Evolutionary conservation across 2,797 vertebrate genomes (phyloP).

Genomic region (Neosalanx taihuensis): DNA sequence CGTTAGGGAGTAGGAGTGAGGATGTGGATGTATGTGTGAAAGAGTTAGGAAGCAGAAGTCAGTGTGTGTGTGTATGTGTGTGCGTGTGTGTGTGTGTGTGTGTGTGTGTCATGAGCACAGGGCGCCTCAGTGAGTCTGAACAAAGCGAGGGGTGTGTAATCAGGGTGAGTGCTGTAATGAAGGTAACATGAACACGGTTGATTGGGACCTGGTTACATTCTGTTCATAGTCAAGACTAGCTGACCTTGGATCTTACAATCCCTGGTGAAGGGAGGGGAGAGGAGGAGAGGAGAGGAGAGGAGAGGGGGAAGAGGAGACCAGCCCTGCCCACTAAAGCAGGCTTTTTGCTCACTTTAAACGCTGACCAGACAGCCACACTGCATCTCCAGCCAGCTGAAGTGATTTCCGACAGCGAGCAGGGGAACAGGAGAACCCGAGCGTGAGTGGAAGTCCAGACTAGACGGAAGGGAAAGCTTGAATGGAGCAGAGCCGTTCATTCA

Average conservation of each 20-base stretch:
- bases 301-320: background rate
- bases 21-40: background rate
- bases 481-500: background rate
- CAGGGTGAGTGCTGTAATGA: slow-evolving; percentile 55
- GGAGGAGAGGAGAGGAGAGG: background rate
- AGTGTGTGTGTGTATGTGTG: slow-evolving; percentile 47
- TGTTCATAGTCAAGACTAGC: background rate
- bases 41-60: no score
- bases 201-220: slow-evolving; percentile 9
- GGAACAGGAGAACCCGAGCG: background rate
- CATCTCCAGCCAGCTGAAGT: background rate
- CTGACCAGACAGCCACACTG: background rate
- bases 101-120: slow-evolving; percentile 55
- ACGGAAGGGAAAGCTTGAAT: slow-evolving; percentile 20
- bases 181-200: background rate
- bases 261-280: background rate
- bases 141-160: slow-evolving; percentile 53
- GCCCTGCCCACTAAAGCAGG: background rate
- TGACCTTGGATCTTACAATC: slow-evolving; percentile 14
- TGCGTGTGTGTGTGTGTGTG: slow-evolving; percentile 11
- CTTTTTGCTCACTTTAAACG: background rate
- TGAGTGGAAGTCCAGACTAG: background rate
- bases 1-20: no score
- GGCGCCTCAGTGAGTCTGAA: slow-evolving; percentile 43
- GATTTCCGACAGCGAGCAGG: background rate